phyloP scores from a whole-genome alignment of 2,113 vertebrate genomes.

The Lonchura striata region DNA sequence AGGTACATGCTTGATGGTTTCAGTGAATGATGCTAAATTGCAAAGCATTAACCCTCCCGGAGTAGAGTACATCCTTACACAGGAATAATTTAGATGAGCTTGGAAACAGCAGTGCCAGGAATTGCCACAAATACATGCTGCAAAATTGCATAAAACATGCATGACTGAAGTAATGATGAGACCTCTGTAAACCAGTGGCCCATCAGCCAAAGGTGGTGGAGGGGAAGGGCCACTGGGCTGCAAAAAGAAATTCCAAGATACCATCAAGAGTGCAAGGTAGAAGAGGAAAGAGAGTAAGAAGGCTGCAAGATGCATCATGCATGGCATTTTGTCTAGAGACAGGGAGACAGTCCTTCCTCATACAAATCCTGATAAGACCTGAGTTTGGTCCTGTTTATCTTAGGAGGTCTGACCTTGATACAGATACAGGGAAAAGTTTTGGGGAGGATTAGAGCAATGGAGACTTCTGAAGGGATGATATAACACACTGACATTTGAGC shows the following conservation, averaged over 20 bases:
- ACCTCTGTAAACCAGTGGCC: not conserved
- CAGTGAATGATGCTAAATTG: not conserved
- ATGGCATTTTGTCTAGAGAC: not conserved
- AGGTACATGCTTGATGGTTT: not conserved
- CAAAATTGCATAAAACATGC: not conserved
- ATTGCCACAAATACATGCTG: not conserved
- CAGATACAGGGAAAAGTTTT: not conserved
- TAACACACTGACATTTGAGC: not conserved
- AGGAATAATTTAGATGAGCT: not conserved
- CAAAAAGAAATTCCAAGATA: not conserved
- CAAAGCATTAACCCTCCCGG: not conserved
- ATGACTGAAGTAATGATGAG: not conserved
- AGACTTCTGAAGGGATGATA: not conserved
- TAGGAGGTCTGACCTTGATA: not conserved
- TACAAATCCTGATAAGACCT: not conserved
- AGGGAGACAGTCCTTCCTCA: not conserved
- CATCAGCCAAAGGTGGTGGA: not conserved
- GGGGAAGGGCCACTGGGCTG: not conserved
- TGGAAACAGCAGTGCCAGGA: not conserved
- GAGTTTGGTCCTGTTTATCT: not conserved
- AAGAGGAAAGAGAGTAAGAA: not conserved
- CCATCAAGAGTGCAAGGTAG: not conserved
- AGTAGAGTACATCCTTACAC: not conserved
- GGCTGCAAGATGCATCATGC: not conserved
- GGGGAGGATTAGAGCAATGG: not conserved